Evolutionary conservation across 2,888 invertebrate genomes (phyloP).

Genomic region (Rhimphoctona megacephalus): DNA sequence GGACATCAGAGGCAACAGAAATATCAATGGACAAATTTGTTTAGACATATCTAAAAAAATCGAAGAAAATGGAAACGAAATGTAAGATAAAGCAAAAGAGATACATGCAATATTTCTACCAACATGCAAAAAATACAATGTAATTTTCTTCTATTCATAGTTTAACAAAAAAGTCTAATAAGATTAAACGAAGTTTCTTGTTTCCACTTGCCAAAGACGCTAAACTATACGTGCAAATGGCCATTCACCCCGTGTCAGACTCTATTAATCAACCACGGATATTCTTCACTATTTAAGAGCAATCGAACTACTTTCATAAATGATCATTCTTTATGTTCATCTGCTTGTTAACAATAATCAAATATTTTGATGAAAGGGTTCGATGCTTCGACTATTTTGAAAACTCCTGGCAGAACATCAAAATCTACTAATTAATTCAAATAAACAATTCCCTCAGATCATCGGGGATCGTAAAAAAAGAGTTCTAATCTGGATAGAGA

Average conservation of each 20-base stretch:
- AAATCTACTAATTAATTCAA: too few relatives aligned
- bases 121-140: neutral
- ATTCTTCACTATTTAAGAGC: too few relatives aligned
- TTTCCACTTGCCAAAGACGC: too few relatives aligned
- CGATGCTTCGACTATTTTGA: constrained; percentile 68
- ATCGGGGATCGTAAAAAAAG: too few relatives aligned
- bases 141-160: neutral
- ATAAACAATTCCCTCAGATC: too few relatives aligned
- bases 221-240: too few relatives aligned
- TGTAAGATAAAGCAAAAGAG: neutral
- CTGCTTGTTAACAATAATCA: constrained; percentile 4
- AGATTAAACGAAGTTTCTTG: neutral
- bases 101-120: neutral
- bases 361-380: constrained; percentile 61
- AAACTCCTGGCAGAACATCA: neutral
- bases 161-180: neutral
- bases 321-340: neutral
- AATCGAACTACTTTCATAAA: too few relatives aligned
- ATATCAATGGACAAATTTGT: constrained; percentile 55
- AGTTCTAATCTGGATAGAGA: too few relatives aligned
- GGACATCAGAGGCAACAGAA: constrained; percentile 9
- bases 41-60: neutral
- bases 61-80: constrained; percentile 15
- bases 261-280: too few relatives aligned
- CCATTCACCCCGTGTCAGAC: too few relatives aligned